These are phyloP conservation scores for Nicator chloris DNA, from an alignment of 2,113 vertebrate genomes.

Conservation along the genomic window DNA sequence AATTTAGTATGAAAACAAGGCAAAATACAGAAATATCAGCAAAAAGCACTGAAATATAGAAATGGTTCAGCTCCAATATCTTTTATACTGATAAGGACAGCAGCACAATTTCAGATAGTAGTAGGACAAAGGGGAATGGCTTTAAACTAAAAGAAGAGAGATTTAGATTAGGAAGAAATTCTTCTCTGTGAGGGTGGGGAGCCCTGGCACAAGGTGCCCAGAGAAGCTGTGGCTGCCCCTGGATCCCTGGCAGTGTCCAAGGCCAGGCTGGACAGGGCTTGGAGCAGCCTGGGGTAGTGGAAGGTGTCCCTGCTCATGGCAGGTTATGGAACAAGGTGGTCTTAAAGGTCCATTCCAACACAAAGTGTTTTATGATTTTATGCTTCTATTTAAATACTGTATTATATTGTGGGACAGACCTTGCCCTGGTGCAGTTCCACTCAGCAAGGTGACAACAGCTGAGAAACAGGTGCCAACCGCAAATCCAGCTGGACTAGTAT, in stretches of 20 bases:
- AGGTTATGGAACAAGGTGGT: too few relatives aligned
- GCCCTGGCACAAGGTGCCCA: background rate
- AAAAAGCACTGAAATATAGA: background rate
- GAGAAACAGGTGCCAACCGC: background rate
- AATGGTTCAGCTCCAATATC: background rate
- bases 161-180: background rate
- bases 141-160: background rate
- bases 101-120: background rate
- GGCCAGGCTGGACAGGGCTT: background rate
- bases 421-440: background rate
- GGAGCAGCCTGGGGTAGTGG: background rate
- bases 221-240: background rate
- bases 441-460: background rate
- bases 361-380: background rate
- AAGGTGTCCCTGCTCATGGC: background rate
- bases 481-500: background rate
- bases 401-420: background rate
- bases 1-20: background rate
- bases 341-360: background rate
- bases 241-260: background rate
- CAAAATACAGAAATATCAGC: background rate
- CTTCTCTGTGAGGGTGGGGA: fast-evolving
- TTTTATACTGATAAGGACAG: background rate
- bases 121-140: background rate
- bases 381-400: background rate